Percentiles rank a stretch among this genome's conserved stretches.
Conservation (phyloP, 92 coral and sea anemone species). For the Epizoanthus illoricatus region DNA sequence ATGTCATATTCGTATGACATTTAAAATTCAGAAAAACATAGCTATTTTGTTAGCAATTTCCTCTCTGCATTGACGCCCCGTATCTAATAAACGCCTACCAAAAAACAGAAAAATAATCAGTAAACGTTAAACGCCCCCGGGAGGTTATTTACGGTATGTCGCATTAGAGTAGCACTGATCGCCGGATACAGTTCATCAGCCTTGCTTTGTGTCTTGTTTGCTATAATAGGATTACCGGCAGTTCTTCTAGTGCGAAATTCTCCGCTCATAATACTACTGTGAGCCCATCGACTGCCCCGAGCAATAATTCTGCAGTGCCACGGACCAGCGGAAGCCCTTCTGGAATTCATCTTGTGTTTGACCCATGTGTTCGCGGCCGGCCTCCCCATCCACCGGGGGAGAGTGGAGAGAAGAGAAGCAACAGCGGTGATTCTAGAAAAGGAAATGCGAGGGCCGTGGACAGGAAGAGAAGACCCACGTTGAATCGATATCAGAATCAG, state of each 20-base stretch:
- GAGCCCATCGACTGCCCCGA: not conserved
- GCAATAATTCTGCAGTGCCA: not conserved
- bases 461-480: slow-evolving; percentile 29
- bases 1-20: too few species aligned
- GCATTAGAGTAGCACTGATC: too few species aligned
- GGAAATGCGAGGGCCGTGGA: slow-evolving; percentile 17
- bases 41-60: too few species aligned
- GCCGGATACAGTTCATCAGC: not conserved
- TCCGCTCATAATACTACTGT: not conserved
- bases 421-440: slow-evolving; percentile 54
- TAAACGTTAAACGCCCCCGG: too few species aligned
- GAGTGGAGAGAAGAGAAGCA: slow-evolving; percentile 40
- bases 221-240: not conserved
- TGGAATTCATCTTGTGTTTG: slow-evolving; percentile 40
- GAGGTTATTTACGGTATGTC: too few species aligned
- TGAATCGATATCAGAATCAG: slow-evolving; percentile 50
- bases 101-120: too few species aligned
- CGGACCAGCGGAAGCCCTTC: not conserved
- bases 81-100: too few species aligned
- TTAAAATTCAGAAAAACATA: too few species aligned
- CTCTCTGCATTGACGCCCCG: too few species aligned
- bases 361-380: slow-evolving; percentile 29
- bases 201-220: not conserved
- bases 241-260: not conserved
- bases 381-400: slow-evolving; percentile 49